phyloP scores from a whole-genome alignment of 1,140 invertebrate genomes.

The Coenobita brevimanus region DNA sequence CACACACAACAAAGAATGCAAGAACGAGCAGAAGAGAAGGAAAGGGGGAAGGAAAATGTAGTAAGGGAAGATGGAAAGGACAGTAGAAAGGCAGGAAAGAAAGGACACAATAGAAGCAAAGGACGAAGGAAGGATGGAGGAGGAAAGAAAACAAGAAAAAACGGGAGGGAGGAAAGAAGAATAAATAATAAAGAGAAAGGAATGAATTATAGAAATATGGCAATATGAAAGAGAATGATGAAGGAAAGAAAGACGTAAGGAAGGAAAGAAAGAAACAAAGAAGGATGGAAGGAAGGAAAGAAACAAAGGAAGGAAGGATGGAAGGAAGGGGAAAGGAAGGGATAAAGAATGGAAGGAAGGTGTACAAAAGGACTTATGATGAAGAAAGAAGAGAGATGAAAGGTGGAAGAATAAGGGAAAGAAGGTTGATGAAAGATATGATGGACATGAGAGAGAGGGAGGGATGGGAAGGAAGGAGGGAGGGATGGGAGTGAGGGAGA shows the following conservation, averaged over 20 bases:
- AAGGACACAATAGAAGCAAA: not conserved
- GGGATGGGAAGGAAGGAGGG: constrained; percentile 13
- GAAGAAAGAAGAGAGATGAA: not conserved
- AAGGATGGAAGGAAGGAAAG: not conserved
- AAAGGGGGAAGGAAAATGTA: too few species aligned
- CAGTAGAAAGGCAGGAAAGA: not conserved
- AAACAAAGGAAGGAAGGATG: not conserved
- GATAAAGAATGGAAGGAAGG: not conserved
- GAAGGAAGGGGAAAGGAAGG: too few species aligned
- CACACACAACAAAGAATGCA: too few species aligned
- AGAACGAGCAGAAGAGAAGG: too few species aligned
- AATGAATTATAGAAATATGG: not conserved
- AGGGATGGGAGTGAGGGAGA: not conserved
- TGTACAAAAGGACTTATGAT: not conserved
- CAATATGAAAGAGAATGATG: not conserved
- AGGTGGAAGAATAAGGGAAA: not conserved
- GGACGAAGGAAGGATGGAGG: too few species aligned
- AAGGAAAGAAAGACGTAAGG: not conserved
- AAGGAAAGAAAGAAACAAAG: constrained; percentile 17
- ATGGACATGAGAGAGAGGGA: not conserved
- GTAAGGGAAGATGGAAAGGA: not conserved
- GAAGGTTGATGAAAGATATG: not conserved
- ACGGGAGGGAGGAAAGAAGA: not conserved
- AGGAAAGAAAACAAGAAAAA: not conserved
- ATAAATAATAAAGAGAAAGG: not conserved